Evolutionary conservation across 2,113 vertebrate species (phyloP).

Genomic region (Phrynosoma platyrhinos): DNA sequence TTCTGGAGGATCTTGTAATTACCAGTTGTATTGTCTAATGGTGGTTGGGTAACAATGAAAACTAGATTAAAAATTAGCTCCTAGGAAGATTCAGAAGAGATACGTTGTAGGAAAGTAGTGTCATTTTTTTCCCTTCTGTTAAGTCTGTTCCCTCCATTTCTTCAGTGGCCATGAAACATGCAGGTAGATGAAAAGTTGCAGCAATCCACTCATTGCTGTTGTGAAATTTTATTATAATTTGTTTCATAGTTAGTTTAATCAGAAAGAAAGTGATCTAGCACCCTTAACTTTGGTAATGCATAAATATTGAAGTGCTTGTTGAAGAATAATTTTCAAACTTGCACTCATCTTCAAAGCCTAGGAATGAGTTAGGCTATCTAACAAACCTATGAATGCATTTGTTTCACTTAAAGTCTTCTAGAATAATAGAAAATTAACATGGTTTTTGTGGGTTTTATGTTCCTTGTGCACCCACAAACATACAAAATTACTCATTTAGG

Average conservation of each 20-base stretch:
- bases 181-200: conserved; percentile 5
- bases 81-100: rapidly evolving
- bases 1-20: not conserved
- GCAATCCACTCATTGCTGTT: not conserved
- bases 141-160: not conserved
- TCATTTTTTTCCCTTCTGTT: not conserved
- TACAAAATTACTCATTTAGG: no score
- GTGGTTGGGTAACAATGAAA: not conserved
- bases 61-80: not conserved
- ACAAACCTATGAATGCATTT: not conserved
- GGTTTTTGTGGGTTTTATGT: not conserved
- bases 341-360: rapidly evolving
- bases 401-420: not conserved
- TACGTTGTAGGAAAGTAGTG: not conserved
- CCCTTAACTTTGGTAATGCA: not conserved
- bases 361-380: rapidly evolving
- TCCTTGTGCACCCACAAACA: no score
- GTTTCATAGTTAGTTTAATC: not conserved
- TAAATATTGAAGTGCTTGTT: not conserved
- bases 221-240: not conserved
- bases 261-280: not conserved
- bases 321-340: not conserved
- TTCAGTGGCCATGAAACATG: not conserved
- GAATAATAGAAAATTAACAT: not conserved
- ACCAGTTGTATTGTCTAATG: not conserved